These are phyloP conservation scores for Laticauda colubrina DNA, from an alignment of 2,113 vertebrate species.

Conservation along the genomic window DNA sequence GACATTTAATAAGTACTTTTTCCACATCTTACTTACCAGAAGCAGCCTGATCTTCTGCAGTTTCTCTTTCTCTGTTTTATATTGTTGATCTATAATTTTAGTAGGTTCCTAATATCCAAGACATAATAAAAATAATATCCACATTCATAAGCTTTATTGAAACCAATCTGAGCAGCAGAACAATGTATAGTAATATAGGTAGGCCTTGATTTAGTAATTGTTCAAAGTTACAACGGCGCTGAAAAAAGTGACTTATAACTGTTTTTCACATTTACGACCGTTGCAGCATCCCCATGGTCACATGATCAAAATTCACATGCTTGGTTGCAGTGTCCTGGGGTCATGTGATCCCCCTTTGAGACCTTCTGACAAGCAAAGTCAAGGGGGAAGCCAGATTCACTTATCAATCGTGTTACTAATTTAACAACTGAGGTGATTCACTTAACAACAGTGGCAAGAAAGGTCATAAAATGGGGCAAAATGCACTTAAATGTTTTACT, in stretches of 20 bases:
- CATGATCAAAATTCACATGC: background rate
- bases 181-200: background rate
- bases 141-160: background rate
- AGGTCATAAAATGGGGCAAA: background rate
- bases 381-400: background rate
- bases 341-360: background rate
- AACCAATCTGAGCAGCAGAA: background rate
- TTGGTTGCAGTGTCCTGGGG: background rate
- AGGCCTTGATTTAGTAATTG: background rate
- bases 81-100: conserved; percentile 82
- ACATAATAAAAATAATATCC: conserved; percentile 8
- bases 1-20: background rate
- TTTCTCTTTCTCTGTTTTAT: conserved; percentile 87
- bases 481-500: background rate
- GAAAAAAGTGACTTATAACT: background rate
- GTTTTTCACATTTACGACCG: background rate
- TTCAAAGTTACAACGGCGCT: background rate
- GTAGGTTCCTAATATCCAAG: conserved; percentile 78
- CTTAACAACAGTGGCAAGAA: background rate
- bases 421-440: background rate
- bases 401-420: background rate
- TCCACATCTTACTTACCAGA: conserved; percentile 76
- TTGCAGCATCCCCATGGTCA: background rate
- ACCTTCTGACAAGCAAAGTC: background rate
- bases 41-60: conserved; percentile 93